Percentiles rank a stretch among this genome's conserved stretches.
These are phyloP conservation scores for Myopa testacea DNA, from an alignment of 2,888 invertebrate species.

Conservation along the genomic window DNA sequence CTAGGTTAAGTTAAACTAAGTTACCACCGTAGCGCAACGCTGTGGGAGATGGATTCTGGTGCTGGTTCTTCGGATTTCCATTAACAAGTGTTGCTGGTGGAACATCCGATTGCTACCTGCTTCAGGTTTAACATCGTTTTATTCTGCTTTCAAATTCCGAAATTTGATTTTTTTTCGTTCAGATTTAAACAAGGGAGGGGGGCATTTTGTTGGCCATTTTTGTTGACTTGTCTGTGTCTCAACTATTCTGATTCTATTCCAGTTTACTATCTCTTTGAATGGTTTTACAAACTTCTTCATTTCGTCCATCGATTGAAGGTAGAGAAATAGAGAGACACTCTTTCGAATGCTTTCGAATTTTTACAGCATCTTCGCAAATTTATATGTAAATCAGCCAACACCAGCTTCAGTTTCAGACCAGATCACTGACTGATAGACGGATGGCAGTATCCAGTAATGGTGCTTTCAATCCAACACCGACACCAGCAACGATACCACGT, in stretches of 20 bases:
- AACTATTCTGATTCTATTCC: neutral
- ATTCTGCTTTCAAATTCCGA: neutral
- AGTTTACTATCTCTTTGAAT: too few relatives aligned
- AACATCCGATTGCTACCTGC: neutral
- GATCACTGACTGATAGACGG: constrained; percentile 21
- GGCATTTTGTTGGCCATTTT: too few relatives aligned
- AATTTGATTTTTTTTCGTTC: neutral
- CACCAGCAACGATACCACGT: neutral
- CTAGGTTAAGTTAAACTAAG: neutral
- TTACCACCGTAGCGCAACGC: neutral
- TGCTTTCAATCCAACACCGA: neutral
- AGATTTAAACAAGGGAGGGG: too few relatives aligned
- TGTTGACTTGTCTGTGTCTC: neutral
- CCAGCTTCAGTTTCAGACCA: neutral
- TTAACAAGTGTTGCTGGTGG: too few relatives aligned
- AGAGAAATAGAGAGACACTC: too few relatives aligned
- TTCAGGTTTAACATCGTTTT: neutral
- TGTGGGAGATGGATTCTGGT: neutral
- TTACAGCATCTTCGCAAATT: neutral
- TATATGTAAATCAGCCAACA: constrained; percentile 1
- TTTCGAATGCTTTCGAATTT: neutral
- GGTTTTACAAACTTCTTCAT: too few relatives aligned
- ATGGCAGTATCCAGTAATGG: neutral
- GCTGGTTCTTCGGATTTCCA: too few relatives aligned
- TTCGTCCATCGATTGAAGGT: too few relatives aligned